Conservation (phyloP, 2,797 vertebrate genomes). For the Cheirogaleus major region DNA sequence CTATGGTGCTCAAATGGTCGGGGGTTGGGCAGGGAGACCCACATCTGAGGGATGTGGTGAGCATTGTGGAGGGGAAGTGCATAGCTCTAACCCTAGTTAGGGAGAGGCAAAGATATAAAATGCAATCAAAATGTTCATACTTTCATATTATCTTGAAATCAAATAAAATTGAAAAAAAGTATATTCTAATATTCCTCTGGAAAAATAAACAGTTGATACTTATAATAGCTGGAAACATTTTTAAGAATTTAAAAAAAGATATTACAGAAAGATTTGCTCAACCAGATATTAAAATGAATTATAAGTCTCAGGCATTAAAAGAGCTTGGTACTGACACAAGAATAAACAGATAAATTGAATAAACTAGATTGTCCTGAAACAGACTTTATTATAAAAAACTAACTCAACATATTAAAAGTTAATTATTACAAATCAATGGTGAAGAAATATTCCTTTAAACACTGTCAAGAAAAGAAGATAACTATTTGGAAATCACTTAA, state of each 20-base stretch:
- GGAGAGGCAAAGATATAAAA: no score
- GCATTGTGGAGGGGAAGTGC: no score
- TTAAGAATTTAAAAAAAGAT: not conserved
- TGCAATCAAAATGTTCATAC: no score
- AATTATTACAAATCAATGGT: not conserved
- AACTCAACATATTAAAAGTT: not conserved
- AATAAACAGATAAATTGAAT: not conserved
- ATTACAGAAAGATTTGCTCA: not conserved
- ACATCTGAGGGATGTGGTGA: no score
- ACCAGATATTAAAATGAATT: conserved; percentile 26
- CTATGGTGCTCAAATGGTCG: no score
- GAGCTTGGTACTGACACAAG: not conserved
- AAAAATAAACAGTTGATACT: not conserved
- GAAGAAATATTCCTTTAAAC: conserved; percentile 23
- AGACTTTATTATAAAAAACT: conserved; percentile 32
- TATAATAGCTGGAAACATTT: not conserved
- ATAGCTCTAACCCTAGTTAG: no score
- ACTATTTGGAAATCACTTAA: conserved; percentile 30
- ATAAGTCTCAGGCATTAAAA: conserved; percentile 15
- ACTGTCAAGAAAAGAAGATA: not conserved
- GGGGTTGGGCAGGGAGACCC: no score
- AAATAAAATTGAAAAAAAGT: no score
- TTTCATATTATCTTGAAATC: no score
- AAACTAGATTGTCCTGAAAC: not conserved
- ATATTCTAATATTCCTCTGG: not conserved